Evolutionary conservation across 1,140 invertebrate genomes (phyloP).

Genomic region (Drosophila equinoxialis): DNA sequence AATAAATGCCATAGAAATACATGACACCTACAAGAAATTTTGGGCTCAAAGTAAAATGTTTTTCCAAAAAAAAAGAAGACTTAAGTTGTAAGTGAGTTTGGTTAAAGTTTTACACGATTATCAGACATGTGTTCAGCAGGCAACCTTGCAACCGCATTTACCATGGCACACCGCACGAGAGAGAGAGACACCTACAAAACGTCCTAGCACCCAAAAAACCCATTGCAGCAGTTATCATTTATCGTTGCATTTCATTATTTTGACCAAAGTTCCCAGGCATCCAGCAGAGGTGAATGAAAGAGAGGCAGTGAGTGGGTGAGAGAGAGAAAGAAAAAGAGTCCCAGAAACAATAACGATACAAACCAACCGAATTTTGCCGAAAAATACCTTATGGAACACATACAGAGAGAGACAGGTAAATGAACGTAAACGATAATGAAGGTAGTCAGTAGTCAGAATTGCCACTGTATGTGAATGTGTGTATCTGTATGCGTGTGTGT

Average conservation of each 20-base stretch:
- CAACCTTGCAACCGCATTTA: conserved; percentile 6
- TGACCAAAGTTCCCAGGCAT: conserved; percentile 8
- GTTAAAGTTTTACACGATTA: conserved; percentile 9
- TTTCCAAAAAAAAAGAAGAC: neutral
- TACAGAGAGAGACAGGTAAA: conserved; percentile 33
- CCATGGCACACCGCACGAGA: neutral
- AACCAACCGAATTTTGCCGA: conserved; percentile 26
- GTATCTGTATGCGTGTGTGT: no score
- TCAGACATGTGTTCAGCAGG: neutral
- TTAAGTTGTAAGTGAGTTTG: conserved; percentile 12
- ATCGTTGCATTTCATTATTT: conserved; percentile 17
- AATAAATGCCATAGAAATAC: no score
- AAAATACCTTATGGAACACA: conserved; percentile 25
- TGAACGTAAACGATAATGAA: conserved; percentile 41
- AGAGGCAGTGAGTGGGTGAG: neutral
- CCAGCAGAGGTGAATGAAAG: neutral
- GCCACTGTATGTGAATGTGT: neutral
- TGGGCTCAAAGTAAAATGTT: neutral
- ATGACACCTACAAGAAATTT: neutral
- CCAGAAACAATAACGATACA: conserved; percentile 4
- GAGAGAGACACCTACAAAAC: neutral
- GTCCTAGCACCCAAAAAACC: neutral
- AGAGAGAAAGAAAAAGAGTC: no score
- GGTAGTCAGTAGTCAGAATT: conserved; percentile 9
- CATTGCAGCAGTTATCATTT: conserved; percentile 17